Evolutionary conservation across 2,113 vertebrate species (phyloP).

Genomic region (Salvator merianae): DNA sequence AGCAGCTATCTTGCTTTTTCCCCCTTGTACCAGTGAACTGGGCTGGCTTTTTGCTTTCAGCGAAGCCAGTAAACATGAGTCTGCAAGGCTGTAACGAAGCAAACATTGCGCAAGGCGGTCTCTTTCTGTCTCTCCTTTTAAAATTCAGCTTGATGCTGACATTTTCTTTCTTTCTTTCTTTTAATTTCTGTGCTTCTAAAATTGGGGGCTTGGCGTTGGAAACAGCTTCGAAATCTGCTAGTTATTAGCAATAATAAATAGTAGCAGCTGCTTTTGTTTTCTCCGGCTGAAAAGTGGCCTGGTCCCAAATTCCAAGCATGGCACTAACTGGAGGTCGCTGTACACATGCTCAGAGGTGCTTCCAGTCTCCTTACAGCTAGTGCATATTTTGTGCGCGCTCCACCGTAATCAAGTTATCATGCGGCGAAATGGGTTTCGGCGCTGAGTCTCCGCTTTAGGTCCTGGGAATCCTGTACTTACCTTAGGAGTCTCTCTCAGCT

Average conservation of each 20-base stretch:
- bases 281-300: neutral
- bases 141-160: neutral
- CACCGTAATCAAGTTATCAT: neutral
- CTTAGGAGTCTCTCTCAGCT: constrained; percentile 31
- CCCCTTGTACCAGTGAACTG: neutral
- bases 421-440: neutral
- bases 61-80: neutral
- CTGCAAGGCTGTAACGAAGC: neutral
- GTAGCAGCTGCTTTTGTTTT: neutral
- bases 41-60: neutral
- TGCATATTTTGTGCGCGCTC: neutral
- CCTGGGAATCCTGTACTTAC: too few relatives aligned
- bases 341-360: neutral
- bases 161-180: too few relatives aligned
- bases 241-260: neutral
- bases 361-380: neutral
- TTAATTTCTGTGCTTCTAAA: neutral
- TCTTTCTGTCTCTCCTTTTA: too few relatives aligned
- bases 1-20: too few relatives aligned
- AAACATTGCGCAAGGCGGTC: neutral
- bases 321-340: neutral
- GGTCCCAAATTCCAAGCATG: too few relatives aligned
- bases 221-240: neutral
- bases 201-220: neutral
- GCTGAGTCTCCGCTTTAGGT: too few relatives aligned